Conservation (phyloP, 1,140 invertebrate species). For the Aphis craccivora region DNA sequence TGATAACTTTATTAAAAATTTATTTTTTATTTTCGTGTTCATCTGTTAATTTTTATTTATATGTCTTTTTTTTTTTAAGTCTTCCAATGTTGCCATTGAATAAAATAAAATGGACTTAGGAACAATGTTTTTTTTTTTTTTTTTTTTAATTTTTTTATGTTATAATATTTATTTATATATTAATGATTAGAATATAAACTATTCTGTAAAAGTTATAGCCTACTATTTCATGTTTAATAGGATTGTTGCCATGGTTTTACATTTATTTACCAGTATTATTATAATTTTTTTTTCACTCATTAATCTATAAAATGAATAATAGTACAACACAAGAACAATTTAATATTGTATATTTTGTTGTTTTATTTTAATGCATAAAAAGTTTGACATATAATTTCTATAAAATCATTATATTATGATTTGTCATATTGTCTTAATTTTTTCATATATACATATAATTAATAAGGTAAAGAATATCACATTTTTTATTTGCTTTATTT, state of each 20-base stretch:
- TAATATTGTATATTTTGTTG: constrained; percentile 50
- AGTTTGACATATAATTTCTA: constrained; percentile 13
- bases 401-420: constrained; percentile 37
- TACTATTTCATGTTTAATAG: constrained; percentile 54
- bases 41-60: constrained; percentile 56
- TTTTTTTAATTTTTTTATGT: constrained; percentile 50
- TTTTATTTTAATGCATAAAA: constrained; percentile 42
- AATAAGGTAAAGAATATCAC: background rate
- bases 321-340: constrained; percentile 50
- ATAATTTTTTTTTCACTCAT: constrained; percentile 39
- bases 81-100: constrained; percentile 57
- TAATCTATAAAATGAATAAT: constrained; percentile 18
- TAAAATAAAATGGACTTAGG: constrained; percentile 58
- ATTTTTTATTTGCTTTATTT: constrained; percentile 34
- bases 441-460: constrained; percentile 4
- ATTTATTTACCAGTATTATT: constrained; percentile 52
- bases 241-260: constrained; percentile 54
- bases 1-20: constrained; percentile 56
- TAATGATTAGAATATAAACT: constrained; percentile 55
- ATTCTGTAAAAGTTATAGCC: constrained; percentile 51
- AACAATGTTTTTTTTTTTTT: constrained; percentile 56
- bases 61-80: constrained; percentile 48
- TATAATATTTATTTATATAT: constrained; percentile 54
- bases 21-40: constrained; percentile 57
- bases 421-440: constrained; percentile 31